These are phyloP conservation scores for Suillia variegata DNA, from an alignment of 2,888 invertebrate species.

Conservation along the genomic window DNA sequence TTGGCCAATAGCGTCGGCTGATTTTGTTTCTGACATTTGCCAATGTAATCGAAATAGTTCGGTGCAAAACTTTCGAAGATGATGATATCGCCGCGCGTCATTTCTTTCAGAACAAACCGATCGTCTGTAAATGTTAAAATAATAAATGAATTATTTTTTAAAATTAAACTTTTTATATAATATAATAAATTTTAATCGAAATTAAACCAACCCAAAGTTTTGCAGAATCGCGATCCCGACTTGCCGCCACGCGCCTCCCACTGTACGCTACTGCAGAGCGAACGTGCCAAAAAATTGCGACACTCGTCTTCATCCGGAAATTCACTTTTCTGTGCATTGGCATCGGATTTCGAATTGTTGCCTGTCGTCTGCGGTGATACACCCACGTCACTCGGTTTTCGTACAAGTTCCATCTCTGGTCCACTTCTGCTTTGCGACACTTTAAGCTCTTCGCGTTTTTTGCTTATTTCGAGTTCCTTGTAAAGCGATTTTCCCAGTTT, in stretches of 20 bases:
- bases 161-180: not conserved
- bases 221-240: conserved; percentile 95
- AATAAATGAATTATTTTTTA: not conserved
- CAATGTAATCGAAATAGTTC: conserved; percentile 91
- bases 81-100: conserved; percentile 89
- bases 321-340: conserved; percentile 32
- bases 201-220: conserved; percentile 73
- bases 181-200: not conserved
- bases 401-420: conserved; percentile 53
- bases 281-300: conserved; percentile 80
- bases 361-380: conserved; percentile 1
- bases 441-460: conserved; percentile 56
- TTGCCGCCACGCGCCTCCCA: conserved; percentile 98
- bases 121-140: conserved; percentile 77
- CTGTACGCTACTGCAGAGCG: conserved; percentile 80
- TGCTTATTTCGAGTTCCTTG: conserved; percentile 49
- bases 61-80: conserved; percentile 93
- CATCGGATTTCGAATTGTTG: not conserved
- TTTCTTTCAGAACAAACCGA: conserved; percentile 92
- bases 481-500: conserved; percentile 50
- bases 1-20: conserved; percentile 86
- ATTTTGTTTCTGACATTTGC: conserved; percentile 72
- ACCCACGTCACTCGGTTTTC: conserved; percentile 59
- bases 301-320: conserved; percentile 54
- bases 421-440: conserved; percentile 51